These are phyloP conservation scores for Vipera latastei DNA, from an alignment of 2,797 vertebrate genomes.

Conservation along the genomic window DNA sequence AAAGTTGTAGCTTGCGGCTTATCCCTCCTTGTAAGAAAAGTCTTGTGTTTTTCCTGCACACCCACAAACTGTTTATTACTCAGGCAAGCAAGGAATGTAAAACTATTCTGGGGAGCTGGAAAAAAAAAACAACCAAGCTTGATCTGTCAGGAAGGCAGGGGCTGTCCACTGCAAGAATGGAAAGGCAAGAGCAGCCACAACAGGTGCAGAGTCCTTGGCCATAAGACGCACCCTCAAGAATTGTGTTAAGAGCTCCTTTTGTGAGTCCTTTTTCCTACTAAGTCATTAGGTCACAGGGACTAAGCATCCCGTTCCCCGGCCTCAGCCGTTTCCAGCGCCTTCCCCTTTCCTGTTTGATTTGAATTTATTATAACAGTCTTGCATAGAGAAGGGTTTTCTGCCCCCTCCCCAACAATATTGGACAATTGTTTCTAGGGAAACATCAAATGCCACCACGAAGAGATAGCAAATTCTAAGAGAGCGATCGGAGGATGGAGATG, in stretches of 20 bases:
- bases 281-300: neutral
- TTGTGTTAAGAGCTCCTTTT: constrained; percentile 7
- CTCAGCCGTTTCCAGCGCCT: neutral
- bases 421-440: constrained; percentile 52
- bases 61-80: neutral
- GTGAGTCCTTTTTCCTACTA: constrained; percentile 7
- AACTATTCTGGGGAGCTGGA: neutral
- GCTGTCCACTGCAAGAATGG: fast-evolving
- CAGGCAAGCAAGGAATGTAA: neutral
- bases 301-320: neutral
- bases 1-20: no score
- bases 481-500: constrained; percentile 9
- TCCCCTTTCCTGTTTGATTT: neutral
- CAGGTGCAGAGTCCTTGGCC: fast-evolving
- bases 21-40: no score
- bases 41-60: neutral
- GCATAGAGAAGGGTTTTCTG: neutral
- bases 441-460: constrained; percentile 21
- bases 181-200: neutral
- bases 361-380: neutral
- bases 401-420: neutral
- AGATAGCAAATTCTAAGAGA: constrained; percentile 37
- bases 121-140: fast-evolving
- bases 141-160: neutral
- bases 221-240: neutral